phyloP scores from a whole-genome alignment of 2,888 invertebrate species.

The Platypus cylindrus region DNA sequence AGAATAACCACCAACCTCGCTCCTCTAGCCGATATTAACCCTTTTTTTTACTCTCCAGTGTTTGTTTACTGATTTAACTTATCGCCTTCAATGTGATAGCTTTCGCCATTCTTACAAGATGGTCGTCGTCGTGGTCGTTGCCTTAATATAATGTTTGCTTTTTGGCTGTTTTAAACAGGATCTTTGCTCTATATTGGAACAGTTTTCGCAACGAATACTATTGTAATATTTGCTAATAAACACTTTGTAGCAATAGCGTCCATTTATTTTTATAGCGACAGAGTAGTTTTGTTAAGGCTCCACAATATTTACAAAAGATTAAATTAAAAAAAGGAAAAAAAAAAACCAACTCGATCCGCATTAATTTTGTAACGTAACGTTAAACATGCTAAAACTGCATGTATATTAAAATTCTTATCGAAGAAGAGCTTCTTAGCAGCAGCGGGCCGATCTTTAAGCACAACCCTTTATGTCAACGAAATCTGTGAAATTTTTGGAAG shows the following conservation, averaged over 20 bases:
- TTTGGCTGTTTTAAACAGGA: constrained; percentile 13
- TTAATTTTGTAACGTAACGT: no score
- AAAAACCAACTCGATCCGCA: no score
- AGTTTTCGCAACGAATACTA: constrained; percentile 9
- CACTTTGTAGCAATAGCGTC: no score
- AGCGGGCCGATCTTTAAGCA: constrained; percentile 4
- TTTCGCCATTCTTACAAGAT: constrained; percentile 14
- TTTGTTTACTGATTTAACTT: constrained; percentile 12
- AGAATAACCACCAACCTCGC: no score
- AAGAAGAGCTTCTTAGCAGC: constrained; percentile 12
- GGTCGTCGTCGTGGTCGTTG: no score
- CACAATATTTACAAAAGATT: no score
- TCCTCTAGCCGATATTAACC: no score
- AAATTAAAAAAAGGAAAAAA: no score
- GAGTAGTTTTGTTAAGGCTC: no score
- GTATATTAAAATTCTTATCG: constrained; percentile 13
- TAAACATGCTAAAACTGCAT: constrained; percentile 13
- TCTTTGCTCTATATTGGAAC: constrained; percentile 6
- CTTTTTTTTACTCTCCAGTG: no score
- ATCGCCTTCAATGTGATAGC: constrained; percentile 9
- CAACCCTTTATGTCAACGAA: constrained; percentile 15
- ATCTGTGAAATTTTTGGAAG: constrained; percentile 11
- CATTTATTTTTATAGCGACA: no score
- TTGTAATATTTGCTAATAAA: background rate
- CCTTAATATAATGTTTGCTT: constrained; percentile 11